phyloP scores from a whole-genome alignment of 2,113 vertebrate genomes.

The Atherinomorus stipes region DNA sequence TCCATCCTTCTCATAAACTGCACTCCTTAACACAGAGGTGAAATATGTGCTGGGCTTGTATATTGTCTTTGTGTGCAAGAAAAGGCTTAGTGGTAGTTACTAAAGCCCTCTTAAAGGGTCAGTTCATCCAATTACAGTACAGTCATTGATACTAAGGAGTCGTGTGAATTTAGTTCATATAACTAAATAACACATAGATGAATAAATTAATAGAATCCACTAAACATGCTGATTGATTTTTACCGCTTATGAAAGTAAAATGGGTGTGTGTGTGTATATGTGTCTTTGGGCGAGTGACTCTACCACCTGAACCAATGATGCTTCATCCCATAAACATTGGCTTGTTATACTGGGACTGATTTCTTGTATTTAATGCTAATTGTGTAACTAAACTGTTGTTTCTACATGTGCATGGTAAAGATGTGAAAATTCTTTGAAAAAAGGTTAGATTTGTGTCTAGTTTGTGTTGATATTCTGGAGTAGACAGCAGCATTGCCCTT shows the following conservation, averaged over 20 bases:
- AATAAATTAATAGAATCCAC: no score
- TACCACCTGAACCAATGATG: no score
- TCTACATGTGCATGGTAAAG: neutral
- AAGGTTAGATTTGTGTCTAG: conserved; percentile 7
- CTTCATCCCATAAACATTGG: neutral
- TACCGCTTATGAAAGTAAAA: no score
- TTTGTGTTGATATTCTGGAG: conserved; percentile 33
- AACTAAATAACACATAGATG: no score
- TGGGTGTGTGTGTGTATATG: no score
- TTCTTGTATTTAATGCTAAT: neutral
- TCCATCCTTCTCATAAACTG: neutral
- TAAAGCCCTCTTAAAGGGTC: neutral
- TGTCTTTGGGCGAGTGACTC: no score
- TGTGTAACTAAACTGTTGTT: no score
- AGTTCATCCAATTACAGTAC: neutral
- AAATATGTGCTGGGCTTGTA: neutral
- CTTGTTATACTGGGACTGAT: neutral
- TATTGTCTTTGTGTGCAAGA: conserved; percentile 4
- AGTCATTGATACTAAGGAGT: neutral
- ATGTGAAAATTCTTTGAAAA: neutral
- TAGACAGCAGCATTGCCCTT: conserved; percentile 45
- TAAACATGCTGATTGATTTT: no score
- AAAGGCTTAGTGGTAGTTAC: neutral
- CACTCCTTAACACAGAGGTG: neutral
- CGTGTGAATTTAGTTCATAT: no score